A percentile compares a stretch with the other conserved stretches of the same genome.
phyloP scores from a whole-genome alignment of 2,888 invertebrate genomes.

The Meiosimyza decipiens region DNA sequence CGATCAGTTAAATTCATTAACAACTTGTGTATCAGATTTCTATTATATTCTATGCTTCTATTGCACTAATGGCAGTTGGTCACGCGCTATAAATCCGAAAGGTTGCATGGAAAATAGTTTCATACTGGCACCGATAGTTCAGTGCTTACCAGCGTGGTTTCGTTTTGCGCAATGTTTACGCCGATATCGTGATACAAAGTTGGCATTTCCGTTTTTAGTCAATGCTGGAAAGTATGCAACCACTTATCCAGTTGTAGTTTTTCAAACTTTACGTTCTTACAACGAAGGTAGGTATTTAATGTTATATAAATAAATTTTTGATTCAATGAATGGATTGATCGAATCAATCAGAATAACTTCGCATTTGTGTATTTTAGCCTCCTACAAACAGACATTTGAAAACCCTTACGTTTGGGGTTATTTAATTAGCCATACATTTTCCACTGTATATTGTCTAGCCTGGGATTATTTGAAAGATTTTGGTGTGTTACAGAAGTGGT shows the following conservation, averaged over 20 bases:
- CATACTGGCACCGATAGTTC: slow-evolving; percentile 83
- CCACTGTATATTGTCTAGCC: slow-evolving; percentile 91
- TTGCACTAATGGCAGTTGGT: slow-evolving; percentile 76
- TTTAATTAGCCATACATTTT: slow-evolving; percentile 82
- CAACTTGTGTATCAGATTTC: slow-evolving; percentile 87
- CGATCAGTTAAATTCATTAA: slow-evolving; percentile 94
- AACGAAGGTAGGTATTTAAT: slow-evolving; percentile 65
- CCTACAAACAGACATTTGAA: slow-evolving; percentile 72
- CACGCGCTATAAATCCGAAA: slow-evolving; percentile 50
- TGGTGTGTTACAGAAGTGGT: slow-evolving; percentile 89
- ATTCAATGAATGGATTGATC: background rate
- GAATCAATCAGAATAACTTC: background rate
- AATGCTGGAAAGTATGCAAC: slow-evolving; percentile 98
- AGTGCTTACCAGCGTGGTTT: slow-evolving; percentile 95
- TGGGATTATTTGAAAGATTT: slow-evolving; percentile 99
- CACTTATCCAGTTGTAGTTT: slow-evolving; percentile 91
- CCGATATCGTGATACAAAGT: slow-evolving; percentile 90
- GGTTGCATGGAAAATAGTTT: slow-evolving; percentile 74
- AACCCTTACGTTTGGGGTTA: slow-evolving; percentile 89
- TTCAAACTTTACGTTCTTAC: slow-evolving; percentile 74
- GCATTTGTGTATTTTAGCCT: slow-evolving; percentile 61
- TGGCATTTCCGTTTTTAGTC: slow-evolving; percentile 91
- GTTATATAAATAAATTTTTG: slow-evolving; percentile 43
- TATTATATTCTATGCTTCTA: slow-evolving; percentile 94
- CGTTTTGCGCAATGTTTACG: slow-evolving; percentile 97